These are phyloP conservation scores for Columbina picui DNA, from an alignment of 2,113 vertebrate genomes.

Conservation along the genomic window DNA sequence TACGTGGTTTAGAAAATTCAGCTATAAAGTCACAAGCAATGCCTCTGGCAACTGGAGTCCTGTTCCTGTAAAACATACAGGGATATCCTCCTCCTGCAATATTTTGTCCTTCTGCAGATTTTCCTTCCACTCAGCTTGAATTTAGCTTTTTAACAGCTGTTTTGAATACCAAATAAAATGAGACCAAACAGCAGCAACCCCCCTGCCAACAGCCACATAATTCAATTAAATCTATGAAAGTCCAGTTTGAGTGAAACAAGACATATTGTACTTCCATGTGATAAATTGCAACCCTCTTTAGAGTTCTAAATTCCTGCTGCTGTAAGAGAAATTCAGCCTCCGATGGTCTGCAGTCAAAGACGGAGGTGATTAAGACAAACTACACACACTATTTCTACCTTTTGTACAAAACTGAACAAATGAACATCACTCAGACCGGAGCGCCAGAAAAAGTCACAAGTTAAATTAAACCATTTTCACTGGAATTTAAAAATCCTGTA, in stretches of 20 bases:
- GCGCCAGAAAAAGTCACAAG: not conserved
- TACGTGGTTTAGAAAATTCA: not conserved
- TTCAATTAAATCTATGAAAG: not conserved
- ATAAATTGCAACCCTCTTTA: not conserved
- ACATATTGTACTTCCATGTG: not conserved
- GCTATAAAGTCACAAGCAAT: not conserved
- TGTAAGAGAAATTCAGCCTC: not conserved
- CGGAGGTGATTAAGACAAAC: not conserved
- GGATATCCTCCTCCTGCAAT: not conserved
- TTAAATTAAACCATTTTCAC: not conserved
- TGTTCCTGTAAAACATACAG: not conserved
- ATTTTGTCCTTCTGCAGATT: not conserved
- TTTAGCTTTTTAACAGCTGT: not conserved
- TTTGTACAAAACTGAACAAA: not conserved
- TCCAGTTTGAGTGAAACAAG: not conserved
- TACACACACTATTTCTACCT: rapidly evolving
- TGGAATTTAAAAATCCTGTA: not conserved
- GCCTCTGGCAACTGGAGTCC: not conserved
- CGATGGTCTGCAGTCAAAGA: not conserved
- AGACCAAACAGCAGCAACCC: not conserved
- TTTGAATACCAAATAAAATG: not conserved
- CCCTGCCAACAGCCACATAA: not conserved
- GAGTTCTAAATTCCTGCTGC: not conserved
- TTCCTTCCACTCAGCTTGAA: not conserved
- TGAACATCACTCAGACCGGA: not conserved